A percentile compares a stretch with the other conserved stretches of the same genome.
Conservation (phyloP, 2,888 invertebrate species). For the Ferrisia virgata region DNA sequence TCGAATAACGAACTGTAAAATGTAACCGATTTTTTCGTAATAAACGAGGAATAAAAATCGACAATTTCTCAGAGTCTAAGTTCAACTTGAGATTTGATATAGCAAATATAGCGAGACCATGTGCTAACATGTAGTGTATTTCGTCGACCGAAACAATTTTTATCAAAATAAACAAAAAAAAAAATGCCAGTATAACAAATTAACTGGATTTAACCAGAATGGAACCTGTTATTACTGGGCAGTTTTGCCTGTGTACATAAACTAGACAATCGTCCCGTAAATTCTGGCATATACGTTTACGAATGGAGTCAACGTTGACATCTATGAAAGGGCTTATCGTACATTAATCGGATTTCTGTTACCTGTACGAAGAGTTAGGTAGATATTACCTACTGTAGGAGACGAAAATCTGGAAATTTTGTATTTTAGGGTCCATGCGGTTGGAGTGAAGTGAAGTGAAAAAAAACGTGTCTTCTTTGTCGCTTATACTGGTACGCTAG, state of each 20-base stretch:
- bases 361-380: too few relatives aligned
- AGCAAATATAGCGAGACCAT: too few relatives aligned
- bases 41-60: too few relatives aligned
- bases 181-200: constrained; percentile 8
- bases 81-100: too few relatives aligned
- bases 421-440: not conserved
- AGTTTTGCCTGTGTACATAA: not conserved
- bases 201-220: constrained; percentile 28
- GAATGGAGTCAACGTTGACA: not conserved
- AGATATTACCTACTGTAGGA: not conserved
- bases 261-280: not conserved
- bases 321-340: not conserved
- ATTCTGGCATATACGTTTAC: not conserved
- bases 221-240: constrained; percentile 22
- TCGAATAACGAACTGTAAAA: too few relatives aligned
- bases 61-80: too few relatives aligned
- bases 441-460: not conserved
- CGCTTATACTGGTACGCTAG: not conserved
- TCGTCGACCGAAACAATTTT: not conserved
- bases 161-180: not conserved
- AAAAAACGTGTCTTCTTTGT: not conserved
- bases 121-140: too few relatives aligned
- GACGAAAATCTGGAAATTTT: not conserved
- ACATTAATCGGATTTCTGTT: constrained; percentile 12
- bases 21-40: too few relatives aligned